Conservation (phyloP, 2,888 invertebrate species). For the Chamaedrilus cognettii region DNA sequence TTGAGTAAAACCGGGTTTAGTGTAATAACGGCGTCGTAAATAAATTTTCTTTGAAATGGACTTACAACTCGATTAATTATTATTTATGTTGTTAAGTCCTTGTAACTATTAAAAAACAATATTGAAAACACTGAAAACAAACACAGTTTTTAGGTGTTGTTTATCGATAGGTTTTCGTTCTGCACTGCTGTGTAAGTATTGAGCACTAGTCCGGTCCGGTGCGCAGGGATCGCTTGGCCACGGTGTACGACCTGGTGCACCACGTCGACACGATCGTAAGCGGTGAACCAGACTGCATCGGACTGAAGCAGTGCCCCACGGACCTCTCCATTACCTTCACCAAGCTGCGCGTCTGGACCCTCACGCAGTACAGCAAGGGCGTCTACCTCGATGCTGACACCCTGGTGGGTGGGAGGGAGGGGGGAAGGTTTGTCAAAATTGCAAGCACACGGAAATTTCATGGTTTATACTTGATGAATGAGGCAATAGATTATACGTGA, state of each 20-base stretch:
- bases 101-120: not conserved
- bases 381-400: not conserved
- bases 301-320: not conserved
- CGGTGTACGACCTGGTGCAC: not conserved
- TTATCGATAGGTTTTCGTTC: too few species aligned
- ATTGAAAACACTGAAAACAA: not conserved
- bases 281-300: not conserved
- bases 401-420: not conserved
- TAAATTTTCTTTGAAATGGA: not conserved
- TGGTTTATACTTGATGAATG: too few species aligned
- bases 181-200: too few species aligned
- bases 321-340: not conserved
- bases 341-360: not conserved
- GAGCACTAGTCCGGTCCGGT: too few species aligned
- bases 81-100: not conserved
- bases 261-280: not conserved
- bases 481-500: too few species aligned
- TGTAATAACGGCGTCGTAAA: not conserved
- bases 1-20: not conserved
- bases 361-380: constrained; percentile 2
- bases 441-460: too few species aligned
- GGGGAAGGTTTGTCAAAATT: too few species aligned
- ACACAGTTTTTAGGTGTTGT: too few species aligned
- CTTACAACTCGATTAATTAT: not conserved
- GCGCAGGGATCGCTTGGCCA: not conserved